Percentiles rank a stretch among this genome's conserved stretches.
Conservation (phyloP, 2,797 vertebrate species). For the Dromococcyx pavoninus region DNA sequence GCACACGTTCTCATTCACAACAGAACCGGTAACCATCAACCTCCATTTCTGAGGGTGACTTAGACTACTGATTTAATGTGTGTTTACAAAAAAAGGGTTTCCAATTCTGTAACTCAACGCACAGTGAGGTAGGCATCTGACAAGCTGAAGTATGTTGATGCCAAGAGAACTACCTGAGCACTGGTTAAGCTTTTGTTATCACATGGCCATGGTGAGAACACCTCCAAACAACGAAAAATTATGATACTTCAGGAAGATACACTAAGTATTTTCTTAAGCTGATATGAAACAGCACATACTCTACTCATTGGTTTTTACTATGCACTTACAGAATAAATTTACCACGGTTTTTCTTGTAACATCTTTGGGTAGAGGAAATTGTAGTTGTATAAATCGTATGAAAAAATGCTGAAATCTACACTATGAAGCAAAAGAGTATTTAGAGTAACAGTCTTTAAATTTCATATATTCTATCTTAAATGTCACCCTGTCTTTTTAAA, state of each 20-base stretch:
- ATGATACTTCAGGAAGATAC: background rate
- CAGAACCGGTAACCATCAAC: background rate
- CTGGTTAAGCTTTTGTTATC: background rate
- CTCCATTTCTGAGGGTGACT: background rate
- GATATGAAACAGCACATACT: background rate
- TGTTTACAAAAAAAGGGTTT: background rate
- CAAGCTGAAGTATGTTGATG: background rate
- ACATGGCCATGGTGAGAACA: background rate
- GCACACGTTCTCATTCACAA: rapidly evolving
- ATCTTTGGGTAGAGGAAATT: background rate
- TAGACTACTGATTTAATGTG: background rate
- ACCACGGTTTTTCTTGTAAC: background rate
- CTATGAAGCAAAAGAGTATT: background rate
- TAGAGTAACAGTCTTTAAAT: background rate
- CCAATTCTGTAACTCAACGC: background rate
- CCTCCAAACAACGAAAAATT: background rate
- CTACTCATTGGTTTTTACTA: background rate
- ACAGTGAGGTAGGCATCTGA: background rate
- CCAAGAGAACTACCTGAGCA: background rate
- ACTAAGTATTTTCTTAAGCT: background rate
- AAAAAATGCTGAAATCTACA: background rate
- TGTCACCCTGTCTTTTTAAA: background rate
- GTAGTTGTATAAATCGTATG: background rate
- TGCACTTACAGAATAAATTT: background rate
- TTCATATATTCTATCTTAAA: background rate